Conservation (phyloP, 2,888 invertebrate genomes). For the Eueremaeus valkanovi region DNA sequence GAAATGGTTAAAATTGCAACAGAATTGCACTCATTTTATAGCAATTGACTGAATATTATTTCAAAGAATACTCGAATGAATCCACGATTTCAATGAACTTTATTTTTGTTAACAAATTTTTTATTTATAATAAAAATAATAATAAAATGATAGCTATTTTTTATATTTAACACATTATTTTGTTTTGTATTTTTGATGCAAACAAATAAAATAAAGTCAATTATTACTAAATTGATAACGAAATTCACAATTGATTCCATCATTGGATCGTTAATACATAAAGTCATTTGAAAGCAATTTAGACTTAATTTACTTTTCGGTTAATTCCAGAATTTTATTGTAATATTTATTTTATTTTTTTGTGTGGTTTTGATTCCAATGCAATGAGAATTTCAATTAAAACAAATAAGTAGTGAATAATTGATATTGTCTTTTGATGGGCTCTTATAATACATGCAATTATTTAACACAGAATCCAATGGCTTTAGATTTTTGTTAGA, state of each 20-base stretch:
- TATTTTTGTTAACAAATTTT: slow-evolving; percentile 26
- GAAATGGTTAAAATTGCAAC: too few species aligned
- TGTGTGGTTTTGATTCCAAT: slow-evolving; percentile 9
- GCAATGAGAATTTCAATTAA: slow-evolving; percentile 1
- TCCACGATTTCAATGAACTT: not conserved
- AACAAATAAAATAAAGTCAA: slow-evolving; percentile 28
- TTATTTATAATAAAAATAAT: slow-evolving; percentile 31
- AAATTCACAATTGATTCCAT: slow-evolving; percentile 17
- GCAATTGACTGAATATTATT: too few species aligned
- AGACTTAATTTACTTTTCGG: not conserved
- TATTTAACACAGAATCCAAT: slow-evolving; percentile 28
- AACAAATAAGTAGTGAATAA: slow-evolving; percentile 26
- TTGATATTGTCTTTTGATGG: slow-evolving; percentile 12
- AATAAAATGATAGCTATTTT: slow-evolving; percentile 21
- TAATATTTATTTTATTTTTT: not conserved
- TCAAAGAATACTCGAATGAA: too few species aligned
- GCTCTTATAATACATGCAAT: slow-evolving; percentile 10
- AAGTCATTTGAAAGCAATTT: not conserved
- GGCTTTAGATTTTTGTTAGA: not conserved
- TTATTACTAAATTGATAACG: slow-evolving; percentile 30
- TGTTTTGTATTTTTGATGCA: not conserved
- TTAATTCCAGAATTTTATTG: not conserved
- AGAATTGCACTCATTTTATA: too few species aligned
- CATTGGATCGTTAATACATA: not conserved
- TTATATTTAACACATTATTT: slow-evolving; percentile 28